Evolutionary conservation across 1,140 invertebrate genomes (phyloP).

Genomic region (Drosophila asahinai): DNA sequence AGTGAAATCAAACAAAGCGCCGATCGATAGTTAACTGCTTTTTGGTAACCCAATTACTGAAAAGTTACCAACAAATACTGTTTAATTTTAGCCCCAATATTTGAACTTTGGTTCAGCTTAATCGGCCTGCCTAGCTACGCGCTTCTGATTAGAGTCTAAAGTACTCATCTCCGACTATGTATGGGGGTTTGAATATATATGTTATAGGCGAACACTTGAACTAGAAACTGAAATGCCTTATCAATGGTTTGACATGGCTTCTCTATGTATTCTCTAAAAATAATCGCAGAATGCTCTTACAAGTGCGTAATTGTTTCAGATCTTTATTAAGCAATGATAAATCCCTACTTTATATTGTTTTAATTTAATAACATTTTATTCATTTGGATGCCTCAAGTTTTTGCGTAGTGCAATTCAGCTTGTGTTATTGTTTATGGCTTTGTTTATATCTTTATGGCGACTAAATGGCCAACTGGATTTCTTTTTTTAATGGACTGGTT

Average conservation of each 20-base stretch:
- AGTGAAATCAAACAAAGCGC: not conserved
- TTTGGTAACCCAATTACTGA: not conserved
- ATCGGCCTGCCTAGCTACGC: conserved; percentile 29
- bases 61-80: not conserved
- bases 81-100: conserved; percentile 36
- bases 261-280: conserved; percentile 10
- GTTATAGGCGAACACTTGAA: conserved; percentile 40
- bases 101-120: conserved; percentile 63
- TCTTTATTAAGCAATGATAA: not conserved
- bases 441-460: conserved; percentile 45
- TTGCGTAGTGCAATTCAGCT: conserved; percentile 13
- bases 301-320: not conserved
- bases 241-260: conserved; percentile 23
- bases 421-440: conserved; percentile 24
- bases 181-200: not conserved
- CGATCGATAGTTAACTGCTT: not conserved
- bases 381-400: not conserved
- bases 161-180: conserved; percentile 37
- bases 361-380: too few relatives aligned
- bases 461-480: conserved; percentile 46
- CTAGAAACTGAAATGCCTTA: conserved; percentile 51
- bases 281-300: not conserved
- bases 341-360: not conserved
- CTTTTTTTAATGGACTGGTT: conserved; percentile 30
- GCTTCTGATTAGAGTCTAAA: conserved; percentile 57